Base-by-base conservation (phyloP, 1,140 invertebrate species). In the Neodiprion virginianus region DNA sequence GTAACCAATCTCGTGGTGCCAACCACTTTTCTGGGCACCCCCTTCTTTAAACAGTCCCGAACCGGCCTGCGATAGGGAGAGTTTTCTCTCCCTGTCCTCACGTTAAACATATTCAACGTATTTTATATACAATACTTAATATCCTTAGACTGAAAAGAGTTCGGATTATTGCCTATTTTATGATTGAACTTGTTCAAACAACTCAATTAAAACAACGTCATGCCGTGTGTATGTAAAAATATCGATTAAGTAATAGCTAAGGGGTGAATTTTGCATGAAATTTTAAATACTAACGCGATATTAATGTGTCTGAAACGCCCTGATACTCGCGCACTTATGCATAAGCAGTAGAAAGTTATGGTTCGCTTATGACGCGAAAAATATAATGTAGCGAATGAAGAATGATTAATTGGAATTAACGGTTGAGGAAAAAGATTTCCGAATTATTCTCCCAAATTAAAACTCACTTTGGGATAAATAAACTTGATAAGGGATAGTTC, bases 1-100 rank as follows among this genome's bases (percentile, higher is more conserved):
- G 89, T 89, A 87, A 88, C 87, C 85, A 85, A 84, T 81, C 85
- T 78, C 86, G 87, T 83, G 85, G 78, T 81, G 79, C 80, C 76
- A 82, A 78, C 78, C 69, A 21, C 17, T 65, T 69, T 21, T 69
- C 67, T 69, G 67, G 67, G 67, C 17, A 69, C 67, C 17, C 40
- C 67, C 67, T 17, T 40, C 40, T 65, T 65, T 65, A 11, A 65
- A 12, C 61, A 65, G n/a, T 11, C 61, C 11, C 11, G 61, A 11
- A 21, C 17, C 17, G 17, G 17, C 17, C 17, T 21, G 50, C 50
- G 50, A 53, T n/a, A 53, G 50, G n/a, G 50, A 10, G 50, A 14
- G 50, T 53, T n/a, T 10, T n/a, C 50, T 53, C 50, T 53, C 50
- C 50, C 50, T 53, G 50, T 53, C n/a, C 50, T 53, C n/a, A 21